phyloP scores from a whole-genome alignment of 2,113 vertebrate species.

The Hucho hucho region DNA sequence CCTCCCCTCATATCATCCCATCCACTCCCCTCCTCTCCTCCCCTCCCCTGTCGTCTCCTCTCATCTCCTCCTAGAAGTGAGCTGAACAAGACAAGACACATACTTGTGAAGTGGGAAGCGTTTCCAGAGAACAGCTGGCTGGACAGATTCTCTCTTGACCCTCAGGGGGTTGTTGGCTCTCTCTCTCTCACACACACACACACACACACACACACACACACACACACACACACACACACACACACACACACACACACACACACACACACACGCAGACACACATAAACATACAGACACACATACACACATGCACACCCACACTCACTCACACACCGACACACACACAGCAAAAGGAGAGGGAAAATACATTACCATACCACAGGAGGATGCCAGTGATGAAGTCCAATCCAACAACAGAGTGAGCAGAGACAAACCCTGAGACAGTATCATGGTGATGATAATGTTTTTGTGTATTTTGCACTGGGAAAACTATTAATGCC shows the following conservation, averaged over 20 bases:
- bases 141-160: constrained; percentile 18
- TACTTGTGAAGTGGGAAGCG: constrained; percentile 23
- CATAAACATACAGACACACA: constrained; percentile 18
- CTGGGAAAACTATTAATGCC: no score
- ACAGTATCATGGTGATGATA: no score
- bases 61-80: constrained; percentile 40
- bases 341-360: background rate
- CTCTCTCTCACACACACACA: background rate
- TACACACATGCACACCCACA: constrained; percentile 7
- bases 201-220: constrained; percentile 12
- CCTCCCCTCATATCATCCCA: background rate
- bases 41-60: constrained; percentile 26
- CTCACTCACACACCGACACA: constrained; percentile 1
- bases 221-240: background rate
- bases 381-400: no score
- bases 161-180: constrained; percentile 5
- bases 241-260: constrained; percentile 7
- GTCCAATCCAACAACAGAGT: no score
- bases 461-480: no score
- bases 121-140: constrained; percentile 50
- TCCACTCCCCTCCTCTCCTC: background rate
- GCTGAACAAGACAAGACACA: constrained; percentile 24
- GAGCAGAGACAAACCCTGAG: no score
- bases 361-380: no score
- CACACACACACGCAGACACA: background rate